Base-by-base conservation (phyloP, 2,888 invertebrate genomes). In the Rhamnusium bicolor region DNA sequence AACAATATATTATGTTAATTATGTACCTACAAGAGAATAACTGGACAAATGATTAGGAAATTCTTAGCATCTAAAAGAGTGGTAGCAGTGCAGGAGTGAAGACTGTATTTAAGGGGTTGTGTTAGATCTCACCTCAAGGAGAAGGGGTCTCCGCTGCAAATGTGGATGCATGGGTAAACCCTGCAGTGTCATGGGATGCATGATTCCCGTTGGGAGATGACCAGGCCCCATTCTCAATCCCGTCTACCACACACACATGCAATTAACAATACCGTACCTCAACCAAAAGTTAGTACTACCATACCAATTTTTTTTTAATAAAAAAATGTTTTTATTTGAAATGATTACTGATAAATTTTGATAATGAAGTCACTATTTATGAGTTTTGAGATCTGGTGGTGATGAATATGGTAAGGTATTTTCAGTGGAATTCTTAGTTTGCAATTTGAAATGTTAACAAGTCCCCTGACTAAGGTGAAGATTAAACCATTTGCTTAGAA, bases 101-200 rank as follows among this genome's bases (percentile, higher is more conserved):
- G 72, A 60, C 24, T 63, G 65, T 74, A 75, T 78, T 76, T 65
- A 69, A 77, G 75, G 76, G 77, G 78, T 69, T 74, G 47, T 70
- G 72, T 71, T 70, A 77, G 80, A 81, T 86, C 93, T 94, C 93
- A 95, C 95, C 95, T 95, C 94, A 90, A 95, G 92, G 90, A 95
- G 93, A 91, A 95, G 92, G 89, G 95, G 93, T 90, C 94, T 93
- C 88, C 92, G 91, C 89, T 85, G 85, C 82, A 84, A 81, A 78
- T 85, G 86, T 79, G 85, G 84, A 80, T 84, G 84, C 82, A 84
- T 79, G 76, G 85, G 84, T 77, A 84, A 80, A 82, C 90, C 91
- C 80, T 91, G 90, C 81, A 89, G 89, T 80, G 89, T 89, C 80
- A 85, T 82, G 83, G 89, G 88, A 86, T 86, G 88, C 84, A 86